phyloP scores from a whole-genome alignment of 2,888 invertebrate genomes.

The Lasioglossum villosulum region DNA sequence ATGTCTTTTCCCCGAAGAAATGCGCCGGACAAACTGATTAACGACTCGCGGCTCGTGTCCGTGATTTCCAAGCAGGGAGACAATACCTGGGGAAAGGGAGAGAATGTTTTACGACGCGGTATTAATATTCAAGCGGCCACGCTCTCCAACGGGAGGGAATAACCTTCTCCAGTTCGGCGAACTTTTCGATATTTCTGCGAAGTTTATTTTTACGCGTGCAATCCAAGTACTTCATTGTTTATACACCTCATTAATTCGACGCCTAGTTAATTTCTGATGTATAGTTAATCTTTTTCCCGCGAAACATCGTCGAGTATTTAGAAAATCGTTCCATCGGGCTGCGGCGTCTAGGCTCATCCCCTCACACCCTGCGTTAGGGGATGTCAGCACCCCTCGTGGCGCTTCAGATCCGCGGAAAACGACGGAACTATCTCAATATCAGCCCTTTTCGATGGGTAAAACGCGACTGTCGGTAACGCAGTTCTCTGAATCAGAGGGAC shows the following conservation, averaged over 20 bases:
- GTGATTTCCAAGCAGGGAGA: conserved; percentile 19
- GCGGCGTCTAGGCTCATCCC: not conserved
- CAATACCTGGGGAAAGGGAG: not conserved
- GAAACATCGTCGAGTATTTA: not conserved
- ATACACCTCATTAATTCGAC: not conserved
- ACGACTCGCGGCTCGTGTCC: conserved; percentile 12
- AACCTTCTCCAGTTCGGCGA: not conserved
- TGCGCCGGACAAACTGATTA: not conserved
- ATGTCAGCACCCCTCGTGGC: not conserved
- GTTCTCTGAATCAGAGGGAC: conserved; percentile 2
- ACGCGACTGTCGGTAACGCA: conserved; percentile 48
- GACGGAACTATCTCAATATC: conserved; percentile 15
- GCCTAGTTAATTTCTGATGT: not conserved
- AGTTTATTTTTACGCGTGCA: not conserved
- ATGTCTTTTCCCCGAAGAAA: not conserved
- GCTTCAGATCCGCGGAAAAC: not conserved
- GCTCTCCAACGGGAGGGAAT: not conserved
- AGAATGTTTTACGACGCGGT: conserved; percentile 10
- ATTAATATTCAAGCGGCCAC: conserved; percentile 38
- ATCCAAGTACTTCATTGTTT: not conserved
- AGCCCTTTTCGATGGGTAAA: conserved; percentile 39
- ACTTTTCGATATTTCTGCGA: not conserved
- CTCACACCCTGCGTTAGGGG: not conserved
- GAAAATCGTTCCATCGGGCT: not conserved
- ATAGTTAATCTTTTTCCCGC: too few species aligned